Conservation (phyloP, 2,797 vertebrate species). For the Rhabdomys pumilio region DNA sequence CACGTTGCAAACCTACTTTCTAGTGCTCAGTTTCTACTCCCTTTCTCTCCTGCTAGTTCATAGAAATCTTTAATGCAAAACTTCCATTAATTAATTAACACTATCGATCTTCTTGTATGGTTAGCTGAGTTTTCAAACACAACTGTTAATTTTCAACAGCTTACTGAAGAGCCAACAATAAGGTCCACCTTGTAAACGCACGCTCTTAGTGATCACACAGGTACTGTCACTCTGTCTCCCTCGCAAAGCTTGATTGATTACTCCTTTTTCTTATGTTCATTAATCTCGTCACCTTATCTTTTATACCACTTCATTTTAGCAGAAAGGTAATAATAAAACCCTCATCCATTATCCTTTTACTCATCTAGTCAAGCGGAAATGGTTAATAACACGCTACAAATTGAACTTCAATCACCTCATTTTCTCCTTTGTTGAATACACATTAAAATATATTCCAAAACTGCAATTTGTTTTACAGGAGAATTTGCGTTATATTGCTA, state of each 20-base stretch:
- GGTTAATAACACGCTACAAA: constrained; percentile 99
- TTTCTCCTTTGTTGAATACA: constrained; percentile 93
- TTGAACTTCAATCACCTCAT: constrained; percentile 99
- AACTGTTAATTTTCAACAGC: constrained; percentile 68
- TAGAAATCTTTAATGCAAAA: constrained; percentile 45
- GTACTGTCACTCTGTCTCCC: constrained; percentile 88
- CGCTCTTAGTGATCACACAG: constrained; percentile 89
- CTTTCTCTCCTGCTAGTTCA: background rate
- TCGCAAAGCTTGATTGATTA: constrained; percentile 97
- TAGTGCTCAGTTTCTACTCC: background rate
- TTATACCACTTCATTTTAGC: constrained; percentile 99
- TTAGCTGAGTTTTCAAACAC: constrained; percentile 31
- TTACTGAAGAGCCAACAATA: constrained; percentile 75
- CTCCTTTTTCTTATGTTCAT: constrained; percentile 97
- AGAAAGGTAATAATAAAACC: constrained; percentile 99
- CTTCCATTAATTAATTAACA: constrained; percentile 25
- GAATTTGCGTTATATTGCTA: constrained; percentile 91
- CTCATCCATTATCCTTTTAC: constrained; percentile 99
- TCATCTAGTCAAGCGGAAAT: constrained; percentile 98
- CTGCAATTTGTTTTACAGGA: constrained; percentile 92
- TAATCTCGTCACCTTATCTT: constrained; percentile 99
- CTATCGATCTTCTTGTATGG: background rate
- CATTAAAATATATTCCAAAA: constrained; percentile 94
- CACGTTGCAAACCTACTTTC: background rate
- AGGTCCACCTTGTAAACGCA: constrained; percentile 77